A percentile compares a stretch with the other conserved stretches of the same genome.
phyloP scores from a whole-genome alignment of 2,113 vertebrate species.

The Aldabrachelys gigantea region DNA sequence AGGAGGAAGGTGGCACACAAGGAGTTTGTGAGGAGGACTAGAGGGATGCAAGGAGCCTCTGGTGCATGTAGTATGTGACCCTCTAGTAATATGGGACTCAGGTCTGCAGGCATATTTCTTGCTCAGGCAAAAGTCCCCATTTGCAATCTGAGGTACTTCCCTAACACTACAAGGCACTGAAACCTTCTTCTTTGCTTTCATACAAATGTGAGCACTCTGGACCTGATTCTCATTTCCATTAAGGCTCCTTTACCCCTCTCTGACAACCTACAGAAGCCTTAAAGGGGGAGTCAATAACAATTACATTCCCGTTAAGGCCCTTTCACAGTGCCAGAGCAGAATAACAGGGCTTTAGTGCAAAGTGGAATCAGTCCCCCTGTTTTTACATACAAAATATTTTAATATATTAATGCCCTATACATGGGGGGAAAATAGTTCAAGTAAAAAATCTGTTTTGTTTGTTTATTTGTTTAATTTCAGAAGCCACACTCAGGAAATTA shows the following conservation, averaged over 20 bases:
- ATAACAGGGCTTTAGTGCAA: neutral
- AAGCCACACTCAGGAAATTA: neutral
- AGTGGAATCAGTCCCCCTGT: neutral
- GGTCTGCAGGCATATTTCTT: neutral
- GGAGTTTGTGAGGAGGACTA: too few species aligned
- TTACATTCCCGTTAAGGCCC: neutral
- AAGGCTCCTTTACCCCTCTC: rapidly evolving
- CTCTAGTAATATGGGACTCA: neutral
- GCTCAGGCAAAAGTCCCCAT: rapidly evolving
- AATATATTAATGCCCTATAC: rapidly evolving
- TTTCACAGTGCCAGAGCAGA: neutral
- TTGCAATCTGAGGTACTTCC: rapidly evolving
- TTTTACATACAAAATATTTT: neutral
- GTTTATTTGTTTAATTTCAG: neutral
- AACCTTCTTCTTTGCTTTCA: neutral
- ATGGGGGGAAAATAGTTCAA: rapidly evolving
- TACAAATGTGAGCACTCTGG: rapidly evolving
- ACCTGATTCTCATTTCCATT: neutral
- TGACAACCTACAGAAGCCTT: neutral
- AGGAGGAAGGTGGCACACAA: too few species aligned
- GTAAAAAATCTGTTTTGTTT: neutral
- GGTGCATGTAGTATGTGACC: too few species aligned
- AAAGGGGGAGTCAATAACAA: neutral
- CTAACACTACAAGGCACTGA: neutral
- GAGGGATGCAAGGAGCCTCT: too few species aligned